A percentile compares a stretch with the other conserved stretches of the same genome.
Evolutionary conservation across 2,888 invertebrate species (phyloP).

Genomic region (Spisula solida): DNA sequence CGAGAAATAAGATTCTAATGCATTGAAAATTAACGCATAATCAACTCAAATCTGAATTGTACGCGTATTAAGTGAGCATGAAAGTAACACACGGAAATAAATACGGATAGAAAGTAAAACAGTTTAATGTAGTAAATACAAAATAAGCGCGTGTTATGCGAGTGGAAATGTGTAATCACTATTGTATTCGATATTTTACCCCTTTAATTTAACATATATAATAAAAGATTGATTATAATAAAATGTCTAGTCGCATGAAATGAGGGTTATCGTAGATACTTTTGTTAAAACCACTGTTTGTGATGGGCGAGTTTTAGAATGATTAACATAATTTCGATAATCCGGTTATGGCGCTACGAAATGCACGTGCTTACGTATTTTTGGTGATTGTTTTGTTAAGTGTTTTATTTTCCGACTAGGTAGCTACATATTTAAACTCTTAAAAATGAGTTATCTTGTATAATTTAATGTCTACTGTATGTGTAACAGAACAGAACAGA

Average conservation of each 20-base stretch:
- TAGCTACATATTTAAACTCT: no score
- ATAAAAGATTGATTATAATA: not conserved
- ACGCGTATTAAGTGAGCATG: not conserved
- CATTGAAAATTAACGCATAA: not conserved
- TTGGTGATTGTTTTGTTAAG: no score
- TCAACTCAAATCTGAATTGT: not conserved
- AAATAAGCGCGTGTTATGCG: not conserved
- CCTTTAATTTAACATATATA: not conserved
- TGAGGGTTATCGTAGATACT: no score
- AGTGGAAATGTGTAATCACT: not conserved
- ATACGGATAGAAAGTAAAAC: not conserved
- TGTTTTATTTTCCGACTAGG: no score
- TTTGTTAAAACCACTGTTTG: no score
- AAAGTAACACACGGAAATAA: not conserved
- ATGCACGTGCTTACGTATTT: no score
- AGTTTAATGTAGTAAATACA: not conserved
- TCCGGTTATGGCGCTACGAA: no score
- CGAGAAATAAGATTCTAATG: not conserved
- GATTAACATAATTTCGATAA: no score
- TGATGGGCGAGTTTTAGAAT: no score
- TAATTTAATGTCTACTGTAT: no score
- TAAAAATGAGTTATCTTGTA: no score
- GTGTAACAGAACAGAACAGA: no score
- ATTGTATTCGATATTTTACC: conserved; percentile 12
- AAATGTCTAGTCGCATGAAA: not conserved